Conservation (phyloP, 2,888 invertebrate genomes). For the Heteromurus nitidus region DNA sequence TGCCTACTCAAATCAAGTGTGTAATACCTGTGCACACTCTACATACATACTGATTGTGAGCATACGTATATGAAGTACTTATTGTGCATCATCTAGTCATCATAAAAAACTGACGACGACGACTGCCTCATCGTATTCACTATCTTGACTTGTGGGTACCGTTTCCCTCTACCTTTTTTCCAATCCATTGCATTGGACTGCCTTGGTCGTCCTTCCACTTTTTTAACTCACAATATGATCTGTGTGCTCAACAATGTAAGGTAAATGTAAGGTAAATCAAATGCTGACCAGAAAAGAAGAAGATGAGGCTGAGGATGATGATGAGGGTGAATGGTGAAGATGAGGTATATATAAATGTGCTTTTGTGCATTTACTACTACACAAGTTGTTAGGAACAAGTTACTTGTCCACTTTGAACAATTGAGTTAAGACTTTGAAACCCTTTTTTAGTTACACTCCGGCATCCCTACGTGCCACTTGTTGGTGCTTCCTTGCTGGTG, state of each 20-base stretch:
- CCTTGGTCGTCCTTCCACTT: conserved; percentile 66
- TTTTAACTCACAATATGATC: conserved; percentile 32
- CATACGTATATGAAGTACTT: background rate
- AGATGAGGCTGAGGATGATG: conserved; percentile 29
- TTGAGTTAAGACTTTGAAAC: conserved; percentile 69
- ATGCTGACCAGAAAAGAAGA: conserved; percentile 45
- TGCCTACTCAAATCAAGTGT: conserved; percentile 43
- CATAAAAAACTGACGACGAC: conserved; percentile 10
- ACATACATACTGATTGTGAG: conserved; percentile 12
- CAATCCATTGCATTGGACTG: conserved; percentile 43
- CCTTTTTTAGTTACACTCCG: conserved; percentile 72
- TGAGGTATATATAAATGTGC: conserved; percentile 27
- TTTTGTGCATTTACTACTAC: background rate
- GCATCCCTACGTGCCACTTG: conserved; percentile 68
- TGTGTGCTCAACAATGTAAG: conserved; percentile 48
- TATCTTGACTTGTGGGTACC: conserved; percentile 38
- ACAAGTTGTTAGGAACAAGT: conserved; percentile 9
- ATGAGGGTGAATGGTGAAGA: too few relatives aligned
- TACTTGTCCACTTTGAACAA: conserved; percentile 66
- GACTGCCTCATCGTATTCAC: conserved; percentile 13
- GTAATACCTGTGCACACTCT: conserved; percentile 36
- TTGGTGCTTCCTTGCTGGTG: conserved; percentile 49
- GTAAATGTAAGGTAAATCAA: too few relatives aligned
- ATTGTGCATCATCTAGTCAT: conserved; percentile 21
- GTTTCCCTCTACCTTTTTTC: conserved; percentile 45